Percentiles rank a stretch among this genome's conserved stretches.
phyloP scores from a whole-genome alignment of 2,797 vertebrate species.

The Epinephelus coioides region DNA sequence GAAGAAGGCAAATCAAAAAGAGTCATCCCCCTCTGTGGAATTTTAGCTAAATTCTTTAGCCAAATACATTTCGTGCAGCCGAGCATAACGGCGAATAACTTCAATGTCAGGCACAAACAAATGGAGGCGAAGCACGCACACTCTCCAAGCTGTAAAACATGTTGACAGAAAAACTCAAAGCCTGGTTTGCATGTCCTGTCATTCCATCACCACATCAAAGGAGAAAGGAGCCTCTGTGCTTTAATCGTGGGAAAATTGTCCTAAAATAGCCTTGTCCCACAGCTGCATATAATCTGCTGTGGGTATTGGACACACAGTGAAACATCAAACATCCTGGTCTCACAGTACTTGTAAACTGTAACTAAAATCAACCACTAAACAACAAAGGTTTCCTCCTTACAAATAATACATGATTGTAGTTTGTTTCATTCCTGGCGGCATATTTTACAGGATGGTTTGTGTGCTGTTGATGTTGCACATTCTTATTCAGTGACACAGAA shows the following conservation, averaged over 20 bases:
- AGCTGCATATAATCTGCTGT: constrained; percentile 75
- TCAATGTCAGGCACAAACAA: constrained; percentile 41
- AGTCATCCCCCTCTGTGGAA: neutral
- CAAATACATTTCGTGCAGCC: constrained; percentile 2
- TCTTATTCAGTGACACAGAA: neutral
- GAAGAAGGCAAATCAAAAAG: neutral
- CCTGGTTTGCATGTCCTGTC: constrained; percentile 62
- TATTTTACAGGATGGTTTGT: neutral
- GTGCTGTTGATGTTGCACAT: neutral
- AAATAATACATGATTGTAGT: constrained; percentile 40
- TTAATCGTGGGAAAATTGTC: constrained; percentile 75
- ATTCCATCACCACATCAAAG: constrained; percentile 73
- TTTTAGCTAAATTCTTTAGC: neutral
- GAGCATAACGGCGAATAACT: constrained; percentile 20
- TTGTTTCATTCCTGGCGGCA: constrained; percentile 24
- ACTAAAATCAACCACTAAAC: constrained; percentile 30
- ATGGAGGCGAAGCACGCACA: constrained; percentile 59
- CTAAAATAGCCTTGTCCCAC: constrained; percentile 70
- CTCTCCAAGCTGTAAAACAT: constrained; percentile 68
- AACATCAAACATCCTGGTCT: constrained; percentile 70
- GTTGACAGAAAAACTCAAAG: constrained; percentile 67
- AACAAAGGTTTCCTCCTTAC: constrained; percentile 40
- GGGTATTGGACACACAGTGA: constrained; percentile 62
- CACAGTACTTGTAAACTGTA: constrained; percentile 45
- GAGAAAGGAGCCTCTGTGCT: constrained; percentile 54